phyloP scores from a whole-genome alignment of 2,888 invertebrate species.

The Agapostemon virescens region DNA sequence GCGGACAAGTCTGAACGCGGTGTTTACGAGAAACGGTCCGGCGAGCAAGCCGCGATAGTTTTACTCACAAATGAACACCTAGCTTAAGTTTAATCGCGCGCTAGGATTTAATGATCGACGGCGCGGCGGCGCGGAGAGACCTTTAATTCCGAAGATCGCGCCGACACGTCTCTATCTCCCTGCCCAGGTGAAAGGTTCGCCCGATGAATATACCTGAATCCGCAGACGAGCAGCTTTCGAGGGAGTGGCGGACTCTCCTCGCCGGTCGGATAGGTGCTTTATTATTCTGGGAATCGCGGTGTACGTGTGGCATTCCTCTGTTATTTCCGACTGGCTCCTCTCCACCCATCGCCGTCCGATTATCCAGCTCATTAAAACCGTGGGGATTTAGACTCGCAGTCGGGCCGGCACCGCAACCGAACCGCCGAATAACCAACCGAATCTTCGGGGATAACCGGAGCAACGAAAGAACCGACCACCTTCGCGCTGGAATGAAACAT shows the following conservation, averaged over 20 bases:
- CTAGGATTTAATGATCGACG: constrained; percentile 72
- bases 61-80: not conserved
- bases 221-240: constrained; percentile 40
- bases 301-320: constrained; percentile 47
- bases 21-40: not conserved
- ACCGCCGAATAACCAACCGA: constrained; percentile 16
- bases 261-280: constrained; percentile 51
- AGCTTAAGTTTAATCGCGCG: constrained; percentile 63
- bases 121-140: constrained; percentile 68
- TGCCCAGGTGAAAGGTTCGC: constrained; percentile 62
- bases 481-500: constrained; percentile 6
- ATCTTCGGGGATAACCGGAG: constrained; percentile 1
- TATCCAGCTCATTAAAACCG: constrained; percentile 51
- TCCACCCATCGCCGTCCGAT: constrained; percentile 23
- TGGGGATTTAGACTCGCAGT: constrained; percentile 24
- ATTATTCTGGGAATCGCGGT: constrained; percentile 59
- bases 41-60: not conserved
- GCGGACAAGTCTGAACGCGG: not conserved
- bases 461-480: constrained; percentile 19
- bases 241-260: constrained; percentile 47
- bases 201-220: constrained; percentile 62
- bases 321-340: constrained; percentile 43
- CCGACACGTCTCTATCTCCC: constrained; percentile 69
- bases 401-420: constrained; percentile 26
- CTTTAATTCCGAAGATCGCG: constrained; percentile 72